These are phyloP conservation scores for Amaurobius ferox DNA, from an alignment of 2,888 invertebrate genomes.

Conservation along the genomic window DNA sequence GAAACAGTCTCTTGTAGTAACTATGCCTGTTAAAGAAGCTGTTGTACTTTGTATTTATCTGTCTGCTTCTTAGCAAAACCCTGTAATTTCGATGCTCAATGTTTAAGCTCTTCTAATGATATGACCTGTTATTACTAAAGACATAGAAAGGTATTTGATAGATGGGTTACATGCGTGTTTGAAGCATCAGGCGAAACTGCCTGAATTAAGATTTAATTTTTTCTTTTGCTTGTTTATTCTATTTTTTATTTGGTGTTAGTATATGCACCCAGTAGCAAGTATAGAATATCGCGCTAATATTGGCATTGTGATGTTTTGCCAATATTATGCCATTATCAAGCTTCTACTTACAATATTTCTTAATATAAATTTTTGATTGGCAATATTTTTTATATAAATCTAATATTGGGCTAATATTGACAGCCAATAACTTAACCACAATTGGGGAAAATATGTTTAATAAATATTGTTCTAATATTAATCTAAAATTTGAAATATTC, in stretches of 20 bases:
- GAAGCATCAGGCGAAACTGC: slow-evolving; percentile 29
- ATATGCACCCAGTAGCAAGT: no score
- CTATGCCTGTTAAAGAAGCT: slow-evolving; percentile 31
- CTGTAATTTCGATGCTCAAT: slow-evolving; percentile 56
- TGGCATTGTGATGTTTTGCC: no score
- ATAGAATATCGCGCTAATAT: no score
- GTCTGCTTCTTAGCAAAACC: slow-evolving; percentile 43
- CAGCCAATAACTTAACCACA: no score
- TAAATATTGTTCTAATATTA: no score
- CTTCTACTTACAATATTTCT: no score
- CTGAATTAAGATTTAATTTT: slow-evolving; percentile 19
- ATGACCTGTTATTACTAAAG: slow-evolving; percentile 59
- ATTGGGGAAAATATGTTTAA: no score
- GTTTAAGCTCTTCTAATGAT: neutral
- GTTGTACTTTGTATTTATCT: slow-evolving; percentile 39
- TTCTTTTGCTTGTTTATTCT: slow-evolving; percentile 20
- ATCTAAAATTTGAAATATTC: no score
- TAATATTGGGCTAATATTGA: no score
- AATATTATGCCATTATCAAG: no score
- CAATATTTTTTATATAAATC: no score
- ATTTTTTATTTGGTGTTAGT: neutral
- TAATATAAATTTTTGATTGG: no score
- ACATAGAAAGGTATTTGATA: slow-evolving; percentile 46
- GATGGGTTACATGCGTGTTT: slow-evolving; percentile 47
- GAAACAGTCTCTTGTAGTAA: slow-evolving; percentile 24